These are phyloP conservation scores for Taenaris catops DNA, from an alignment of 2,888 invertebrate genomes.

Conservation along the genomic window DNA sequence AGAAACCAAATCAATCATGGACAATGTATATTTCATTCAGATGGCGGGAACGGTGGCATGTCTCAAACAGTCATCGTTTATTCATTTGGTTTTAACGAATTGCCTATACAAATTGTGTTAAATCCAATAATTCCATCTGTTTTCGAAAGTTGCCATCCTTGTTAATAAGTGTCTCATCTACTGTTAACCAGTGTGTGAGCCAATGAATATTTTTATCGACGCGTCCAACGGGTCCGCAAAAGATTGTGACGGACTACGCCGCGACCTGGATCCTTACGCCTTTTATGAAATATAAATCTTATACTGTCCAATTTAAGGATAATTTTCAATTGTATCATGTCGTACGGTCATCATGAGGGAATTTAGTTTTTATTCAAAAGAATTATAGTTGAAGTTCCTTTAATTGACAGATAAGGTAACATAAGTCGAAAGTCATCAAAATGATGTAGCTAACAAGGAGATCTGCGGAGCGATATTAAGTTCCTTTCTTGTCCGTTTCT, in stretches of 20 bases:
- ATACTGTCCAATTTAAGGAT: constrained; percentile 27
- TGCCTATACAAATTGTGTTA: no score
- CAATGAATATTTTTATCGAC: constrained; percentile 79
- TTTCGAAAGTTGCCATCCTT: constrained; percentile 36
- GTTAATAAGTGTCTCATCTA: constrained; percentile 60
- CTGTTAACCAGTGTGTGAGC: constrained; percentile 73
- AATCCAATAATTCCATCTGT: no score
- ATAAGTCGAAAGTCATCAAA: constrained; percentile 56
- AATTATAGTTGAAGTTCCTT: constrained; percentile 22
- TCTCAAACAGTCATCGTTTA: no score
- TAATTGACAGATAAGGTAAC: constrained; percentile 29
- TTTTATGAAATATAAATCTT: constrained; percentile 33
- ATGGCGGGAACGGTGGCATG: no score
- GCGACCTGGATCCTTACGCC: constrained; percentile 25
- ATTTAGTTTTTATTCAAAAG: constrained; percentile 22
- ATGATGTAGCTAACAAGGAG: constrained; percentile 49
- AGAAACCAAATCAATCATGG: no score
- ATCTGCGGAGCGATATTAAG: constrained; percentile 59
- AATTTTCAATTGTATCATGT: constrained; percentile 20
- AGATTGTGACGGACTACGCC: constrained; percentile 30
- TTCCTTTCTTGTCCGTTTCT: constrained; percentile 69
- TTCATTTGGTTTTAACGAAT: no score
- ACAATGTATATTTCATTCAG: no score
- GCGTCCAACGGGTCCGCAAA: constrained; percentile 57
- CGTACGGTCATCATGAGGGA: background rate